Evolutionary conservation across 2,113 vertebrate species (phyloP), one percentile per base, ranked within the genome.

Genomic region (Festucalex cinctus): DNA sequence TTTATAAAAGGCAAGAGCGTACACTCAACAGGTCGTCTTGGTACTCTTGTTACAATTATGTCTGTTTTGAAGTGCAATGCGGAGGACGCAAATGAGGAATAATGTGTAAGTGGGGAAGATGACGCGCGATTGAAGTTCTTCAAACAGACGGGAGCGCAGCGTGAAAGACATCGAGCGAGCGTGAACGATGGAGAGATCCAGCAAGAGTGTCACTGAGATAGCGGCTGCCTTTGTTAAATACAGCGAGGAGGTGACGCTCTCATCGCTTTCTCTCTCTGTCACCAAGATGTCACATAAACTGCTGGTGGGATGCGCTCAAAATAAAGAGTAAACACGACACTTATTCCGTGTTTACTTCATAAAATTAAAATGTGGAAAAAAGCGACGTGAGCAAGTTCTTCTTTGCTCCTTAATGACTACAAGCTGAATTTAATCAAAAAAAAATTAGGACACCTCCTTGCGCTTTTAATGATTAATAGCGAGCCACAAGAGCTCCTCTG

Each of bases 61-160:
- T n/a, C 36, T 35, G 53, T 73, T 90, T 86, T 86, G 75, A 83
- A 89, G 83, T 72, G 8, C 9, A 58, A 57, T 41, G 80, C 82
- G 75, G 66, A 74, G 83, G 68, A 75, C 71, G 86, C 77, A 68
- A 82, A 84, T 71, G 66, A 78, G 73, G 66, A 39, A 43, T 7
- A 71, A 58, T 72, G 53, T 81, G 78, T 44, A 79, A 70, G 49
- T 78, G 68, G 22, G 56, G 69, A 76, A 74, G 67, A 76, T 80
- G 80, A 74, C 70, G 69, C 46, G 80, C 76, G 82, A 87, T 81
- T 89, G 85, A 88, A 90, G 84, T 85, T 83, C 53, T 77, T 57
- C 74, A 76, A 81, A 75, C 86, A 90, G 91, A 90, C 88, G 86
- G 81, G 70, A 63, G 78, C 83, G 69, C 85, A 85, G 87, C 85